Percentiles rank a stretch among this genome's conserved stretches.
phyloP scores from a whole-genome alignment of 2,113 vertebrate genomes.

The Pleuronectes platessa region DNA sequence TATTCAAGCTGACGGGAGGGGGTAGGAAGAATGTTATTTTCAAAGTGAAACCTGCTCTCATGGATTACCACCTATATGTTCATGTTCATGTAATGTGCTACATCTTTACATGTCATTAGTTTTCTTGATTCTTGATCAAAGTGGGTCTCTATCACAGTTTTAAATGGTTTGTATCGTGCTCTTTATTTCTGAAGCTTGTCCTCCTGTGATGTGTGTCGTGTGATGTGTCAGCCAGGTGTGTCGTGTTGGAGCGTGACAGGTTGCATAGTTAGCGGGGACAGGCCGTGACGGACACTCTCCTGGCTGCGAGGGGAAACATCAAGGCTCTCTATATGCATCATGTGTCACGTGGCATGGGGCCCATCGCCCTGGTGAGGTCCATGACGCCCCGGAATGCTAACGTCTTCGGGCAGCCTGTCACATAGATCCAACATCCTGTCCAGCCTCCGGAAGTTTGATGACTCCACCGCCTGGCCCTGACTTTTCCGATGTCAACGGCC shows the following conservation, averaged over 20 bases:
- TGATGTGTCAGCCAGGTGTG: conserved; percentile 56
- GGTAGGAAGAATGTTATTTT: no score
- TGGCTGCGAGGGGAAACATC: conserved; percentile 28
- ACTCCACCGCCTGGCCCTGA: conserved; percentile 42
- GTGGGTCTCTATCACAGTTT: not conserved
- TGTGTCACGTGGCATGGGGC: conserved; percentile 37
- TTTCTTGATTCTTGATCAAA: not conserved
- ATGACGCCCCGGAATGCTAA: conserved; percentile 68
- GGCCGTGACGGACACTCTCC: conserved; percentile 32
- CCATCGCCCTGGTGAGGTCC: conserved; percentile 32
- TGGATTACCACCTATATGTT: not conserved
- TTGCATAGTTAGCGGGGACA: conserved; percentile 39
- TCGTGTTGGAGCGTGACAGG: conserved; percentile 43
- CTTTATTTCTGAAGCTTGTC: not conserved
- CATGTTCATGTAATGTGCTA: not conserved
- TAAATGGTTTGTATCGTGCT: not conserved
- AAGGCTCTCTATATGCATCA: conserved; percentile 2
- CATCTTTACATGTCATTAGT: not conserved
- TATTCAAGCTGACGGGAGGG: no score
- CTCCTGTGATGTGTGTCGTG: not conserved
- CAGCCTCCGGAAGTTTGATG: conserved; percentile 52
- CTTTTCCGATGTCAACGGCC: conserved; percentile 46
- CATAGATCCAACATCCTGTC: conserved; percentile 69
- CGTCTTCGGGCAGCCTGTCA: conserved; percentile 77
- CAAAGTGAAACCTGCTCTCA: no score